Base-by-base conservation (phyloP, 2,888 invertebrate species). In the Liposcelis brunnea region DNA sequence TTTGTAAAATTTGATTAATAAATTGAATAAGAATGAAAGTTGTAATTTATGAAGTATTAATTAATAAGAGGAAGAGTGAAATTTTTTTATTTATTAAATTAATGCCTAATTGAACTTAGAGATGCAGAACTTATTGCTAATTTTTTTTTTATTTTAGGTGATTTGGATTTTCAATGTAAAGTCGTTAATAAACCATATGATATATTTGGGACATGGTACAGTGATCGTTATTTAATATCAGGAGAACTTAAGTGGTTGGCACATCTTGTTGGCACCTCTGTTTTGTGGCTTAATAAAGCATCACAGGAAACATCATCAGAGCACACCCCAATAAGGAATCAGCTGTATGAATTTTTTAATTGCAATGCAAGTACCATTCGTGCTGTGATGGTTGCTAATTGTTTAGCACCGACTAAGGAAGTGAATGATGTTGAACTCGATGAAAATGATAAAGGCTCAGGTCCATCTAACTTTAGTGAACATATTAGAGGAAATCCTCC, bases 191-290 rank as follows among this genome's bases (percentile, higher is more conserved):
- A 82, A 54, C 86, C 87, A 0, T 86, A 85, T 55, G 86, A 87
- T 60, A 79, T 86, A 51, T 86, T 86, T 63, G 86, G 87, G 7
- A 80, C 84, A n/a, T 87, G 86, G 86, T 85, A 80, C 58, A 82
- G 80, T 56, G 82, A 84, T 58, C 73, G 75, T 52, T 80, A 84
- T 58, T 66, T 87, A 8, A 64, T 87, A 34, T 84, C 84, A 7
- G 86, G 85, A 2, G 80, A 83, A 57, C 65, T 85, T n/a, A 74
- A 77, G 56, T 83, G 83, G 80, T 62, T 85, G 44, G 81, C 78
- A 1, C 77, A 81, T 60, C 63, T 80, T 52, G 76, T 79, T 14
- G 80, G 77, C 57, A 71, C 75, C 10, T 83, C 83, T 16, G 72
- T 80, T 35, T 65, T 86, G 26, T 84, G 81, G 79, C 65, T 86